Evolutionary conservation across 1,140 invertebrate genomes (phyloP).

Genomic region (Palaemon carinicauda): DNA sequence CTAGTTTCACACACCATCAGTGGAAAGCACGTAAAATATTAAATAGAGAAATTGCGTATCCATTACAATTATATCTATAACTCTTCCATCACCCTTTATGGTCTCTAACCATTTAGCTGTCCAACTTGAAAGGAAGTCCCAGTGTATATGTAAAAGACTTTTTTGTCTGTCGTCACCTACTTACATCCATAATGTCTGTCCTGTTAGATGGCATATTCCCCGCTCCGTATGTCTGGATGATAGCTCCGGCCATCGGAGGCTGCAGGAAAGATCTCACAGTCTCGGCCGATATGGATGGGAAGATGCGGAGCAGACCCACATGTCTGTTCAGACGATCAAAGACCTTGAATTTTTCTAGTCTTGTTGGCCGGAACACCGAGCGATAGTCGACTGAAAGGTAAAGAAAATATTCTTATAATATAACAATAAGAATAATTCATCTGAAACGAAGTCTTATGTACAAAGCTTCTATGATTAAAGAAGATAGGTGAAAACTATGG

Average conservation of each 20-base stretch:
- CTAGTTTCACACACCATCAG: too few species aligned
- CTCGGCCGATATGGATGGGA: constrained; percentile 86
- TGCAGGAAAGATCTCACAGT: constrained; percentile 82
- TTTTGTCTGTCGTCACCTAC: background rate
- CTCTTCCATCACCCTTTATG: too few species aligned
- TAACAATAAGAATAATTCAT: too few species aligned
- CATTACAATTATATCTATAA: too few species aligned
- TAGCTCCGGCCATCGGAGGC: constrained; percentile 85
- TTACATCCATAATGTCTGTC: constrained; percentile 76
- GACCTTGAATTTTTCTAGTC: constrained; percentile 80
- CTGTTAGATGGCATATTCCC: constrained; percentile 91
- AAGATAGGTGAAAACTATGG: too few species aligned
- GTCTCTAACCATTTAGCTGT: too few species aligned
- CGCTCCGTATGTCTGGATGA: constrained; percentile 91
- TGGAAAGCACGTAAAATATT: too few species aligned
- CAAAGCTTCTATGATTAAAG: too few species aligned
- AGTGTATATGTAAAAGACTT: too few species aligned
- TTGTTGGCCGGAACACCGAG: constrained; percentile 77
- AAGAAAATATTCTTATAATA: constrained; percentile 27
- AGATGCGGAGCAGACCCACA: constrained; percentile 85
- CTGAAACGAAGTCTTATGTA: too few species aligned
- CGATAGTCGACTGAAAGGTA: constrained; percentile 77
- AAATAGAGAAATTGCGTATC: too few species aligned
- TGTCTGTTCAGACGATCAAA: constrained; percentile 82
- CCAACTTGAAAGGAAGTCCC: too few species aligned